Base-by-base conservation (phyloP, 2,888 invertebrate genomes). In the Dolichopus griseipennis region DNA sequence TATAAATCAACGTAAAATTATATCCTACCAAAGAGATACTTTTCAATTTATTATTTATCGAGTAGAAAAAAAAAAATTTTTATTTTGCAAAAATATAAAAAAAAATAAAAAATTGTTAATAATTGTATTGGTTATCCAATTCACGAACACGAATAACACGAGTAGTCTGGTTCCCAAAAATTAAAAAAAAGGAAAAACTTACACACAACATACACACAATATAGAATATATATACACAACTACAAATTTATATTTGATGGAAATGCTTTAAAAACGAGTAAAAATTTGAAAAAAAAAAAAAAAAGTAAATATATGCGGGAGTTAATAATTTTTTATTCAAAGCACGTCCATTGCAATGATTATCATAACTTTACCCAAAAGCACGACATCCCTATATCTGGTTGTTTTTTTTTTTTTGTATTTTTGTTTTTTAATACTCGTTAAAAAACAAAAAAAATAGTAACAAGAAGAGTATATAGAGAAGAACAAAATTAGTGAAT, bases 11-110 rank as follows among this genome's bases (percentile, higher is more conserved):
- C n/a, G 52, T 52, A 52, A 52, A 52, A 52, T 18, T 52, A 10
- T 6, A 52, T 52, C 18, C n/a, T 52, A 12, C 52, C 18, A 52
- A 52, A 52, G 52, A 52, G 52, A 52, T 52, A 52, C 52, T 52
- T 52, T 52, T 52, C 52, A 52, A 52, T 52, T 52, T 52, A 52
- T 52, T 52, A 52, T 52, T 52, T 52, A 52, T 52, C 52, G 52
- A 52, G 18, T 52, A 52, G 15, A 52, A n/a, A 52, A 52, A 37
- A 37, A 37, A 37, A 37, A 34, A 34, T 7, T n/a, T n/a, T 27
- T 27, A 27, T 27, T 27, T 27, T 27, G 27, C n/a, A 27, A 37
- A 37, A 37, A 37, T 10, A 37, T n/a, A 37, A 37, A 37, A 37
- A 37, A 37, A 37, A 27, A 27, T 27, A 12, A n/a, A 52, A 52